Evolutionary conservation across 2,797 vertebrate species (phyloP).

Genomic region (Oophaga sylvatica): DNA sequence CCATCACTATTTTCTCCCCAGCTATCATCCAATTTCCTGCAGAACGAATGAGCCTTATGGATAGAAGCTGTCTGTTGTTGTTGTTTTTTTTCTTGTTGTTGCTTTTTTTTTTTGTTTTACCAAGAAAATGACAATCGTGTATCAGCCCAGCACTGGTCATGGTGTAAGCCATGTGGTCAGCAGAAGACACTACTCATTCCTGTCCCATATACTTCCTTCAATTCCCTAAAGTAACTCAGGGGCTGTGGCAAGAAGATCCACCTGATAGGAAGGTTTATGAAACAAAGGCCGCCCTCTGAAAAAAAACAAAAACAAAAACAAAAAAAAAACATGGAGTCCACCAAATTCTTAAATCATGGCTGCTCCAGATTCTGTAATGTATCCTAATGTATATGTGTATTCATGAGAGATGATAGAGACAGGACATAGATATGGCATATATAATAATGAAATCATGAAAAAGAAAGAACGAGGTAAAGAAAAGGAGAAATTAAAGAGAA

Average conservation of each 20-base stretch:
- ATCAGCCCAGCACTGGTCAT: background rate
- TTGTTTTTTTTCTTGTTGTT: too few species aligned
- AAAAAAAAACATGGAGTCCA: background rate
- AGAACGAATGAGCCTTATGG: background rate
- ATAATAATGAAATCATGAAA: too few species aligned
- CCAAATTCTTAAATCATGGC: background rate
- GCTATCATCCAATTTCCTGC: background rate
- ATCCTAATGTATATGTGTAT: background rate
- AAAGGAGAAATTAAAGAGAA: too few species aligned
- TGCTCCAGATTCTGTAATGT: background rate
- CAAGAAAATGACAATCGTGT: background rate
- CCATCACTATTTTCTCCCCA: background rate
- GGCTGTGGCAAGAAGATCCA: background rate
- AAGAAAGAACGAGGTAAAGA: too few species aligned
- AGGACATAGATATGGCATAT: background rate
- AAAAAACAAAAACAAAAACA: too few species aligned
- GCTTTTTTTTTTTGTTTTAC: too few species aligned
- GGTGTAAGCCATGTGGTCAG: background rate
- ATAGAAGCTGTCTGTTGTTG: background rate
- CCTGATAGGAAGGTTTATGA: background rate
- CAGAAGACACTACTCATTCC: slow-evolving; percentile 11
- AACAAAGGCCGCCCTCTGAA: slow-evolving; percentile 14
- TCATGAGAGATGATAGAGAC: background rate
- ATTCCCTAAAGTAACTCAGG: background rate
- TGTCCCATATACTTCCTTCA: background rate